Conservation (phyloP, 2,113 vertebrate species). For the Seriola dumerili region DNA sequence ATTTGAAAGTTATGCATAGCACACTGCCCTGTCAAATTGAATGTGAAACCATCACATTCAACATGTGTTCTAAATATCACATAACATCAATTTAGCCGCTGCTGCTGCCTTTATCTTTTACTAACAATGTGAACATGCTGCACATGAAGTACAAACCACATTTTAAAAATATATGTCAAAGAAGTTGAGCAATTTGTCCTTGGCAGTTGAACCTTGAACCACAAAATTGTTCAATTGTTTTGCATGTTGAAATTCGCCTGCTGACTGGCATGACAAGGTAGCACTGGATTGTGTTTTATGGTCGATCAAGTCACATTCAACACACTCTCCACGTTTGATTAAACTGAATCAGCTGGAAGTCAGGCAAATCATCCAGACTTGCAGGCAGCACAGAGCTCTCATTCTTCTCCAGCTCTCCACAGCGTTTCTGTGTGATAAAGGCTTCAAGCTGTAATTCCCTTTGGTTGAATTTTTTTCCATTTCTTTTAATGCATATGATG, state of each 20-base stretch:
- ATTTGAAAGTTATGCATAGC: neutral
- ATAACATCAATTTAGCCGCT: too few relatives aligned
- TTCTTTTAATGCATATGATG: neutral
- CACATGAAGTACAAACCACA: neutral
- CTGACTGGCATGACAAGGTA: neutral
- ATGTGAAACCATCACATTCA: slow-evolving; percentile 39
- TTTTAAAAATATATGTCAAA: neutral
- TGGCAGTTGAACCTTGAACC: neutral
- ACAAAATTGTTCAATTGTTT: too few relatives aligned
- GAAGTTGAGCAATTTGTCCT: neutral
- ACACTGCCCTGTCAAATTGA: neutral
- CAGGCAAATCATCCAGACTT: slow-evolving; percentile 1
- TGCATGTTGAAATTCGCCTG: neutral
- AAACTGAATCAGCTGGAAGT: neutral
- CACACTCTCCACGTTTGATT: neutral
- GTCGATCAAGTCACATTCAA: neutral
- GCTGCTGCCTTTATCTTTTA: neutral
- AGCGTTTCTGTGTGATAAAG: neutral
- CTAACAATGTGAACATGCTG: neutral
- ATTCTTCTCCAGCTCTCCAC: neutral
- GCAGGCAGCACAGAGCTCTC: neutral
- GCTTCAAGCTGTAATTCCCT: slow-evolving; percentile 5
- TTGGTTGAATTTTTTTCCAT: neutral
- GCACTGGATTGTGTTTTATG: neutral
- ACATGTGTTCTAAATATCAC: neutral